Evolutionary conservation across 2,113 vertebrate genomes (phyloP).

Genomic region (Paralichthys olivaceus): DNA sequence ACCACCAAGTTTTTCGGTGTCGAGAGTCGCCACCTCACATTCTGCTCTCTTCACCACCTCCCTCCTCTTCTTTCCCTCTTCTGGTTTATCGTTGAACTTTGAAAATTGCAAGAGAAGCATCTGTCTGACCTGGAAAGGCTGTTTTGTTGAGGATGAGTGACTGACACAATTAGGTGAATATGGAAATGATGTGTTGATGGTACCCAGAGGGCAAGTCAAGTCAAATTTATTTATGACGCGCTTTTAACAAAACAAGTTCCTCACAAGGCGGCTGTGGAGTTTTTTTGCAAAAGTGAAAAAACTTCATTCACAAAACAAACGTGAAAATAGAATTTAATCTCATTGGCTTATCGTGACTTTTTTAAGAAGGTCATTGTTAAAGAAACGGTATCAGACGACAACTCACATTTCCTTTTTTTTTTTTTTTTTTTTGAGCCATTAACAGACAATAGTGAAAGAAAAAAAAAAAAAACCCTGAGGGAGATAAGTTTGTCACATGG

Average conservation of each 20-base stretch:
- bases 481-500: slow-evolving; percentile 75
- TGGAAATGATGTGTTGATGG: slow-evolving; percentile 58
- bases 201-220: slow-evolving; percentile 55
- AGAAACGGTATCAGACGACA: not conserved
- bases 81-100: slow-evolving; percentile 57
- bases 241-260: slow-evolving; percentile 53
- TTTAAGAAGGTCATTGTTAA: slow-evolving; percentile 3
- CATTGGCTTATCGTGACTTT: not conserved
- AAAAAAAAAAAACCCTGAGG: slow-evolving; percentile 22
- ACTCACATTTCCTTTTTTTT: not conserved
- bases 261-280: not conserved
- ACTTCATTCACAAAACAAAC: slow-evolving; percentile 19
- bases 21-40: slow-evolving; percentile 51
- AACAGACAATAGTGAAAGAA: slow-evolving; percentile 61
- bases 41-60: not conserved
- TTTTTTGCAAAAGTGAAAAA: slow-evolving; percentile 8
- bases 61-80: not conserved
- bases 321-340: not conserved
- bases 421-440: slow-evolving; percentile 48
- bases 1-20: slow-evolving; percentile 46
- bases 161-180: slow-evolving; percentile 76
- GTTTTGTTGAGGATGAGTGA: slow-evolving; percentile 67
- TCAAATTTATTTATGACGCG: slow-evolving; percentile 51
- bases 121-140: slow-evolving; percentile 66
- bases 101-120: slow-evolving; percentile 59